Percentiles rank a stretch among this genome's conserved stretches.
Evolutionary conservation across 1,140 invertebrate species (phyloP).

Genomic region (Apis florea): DNA sequence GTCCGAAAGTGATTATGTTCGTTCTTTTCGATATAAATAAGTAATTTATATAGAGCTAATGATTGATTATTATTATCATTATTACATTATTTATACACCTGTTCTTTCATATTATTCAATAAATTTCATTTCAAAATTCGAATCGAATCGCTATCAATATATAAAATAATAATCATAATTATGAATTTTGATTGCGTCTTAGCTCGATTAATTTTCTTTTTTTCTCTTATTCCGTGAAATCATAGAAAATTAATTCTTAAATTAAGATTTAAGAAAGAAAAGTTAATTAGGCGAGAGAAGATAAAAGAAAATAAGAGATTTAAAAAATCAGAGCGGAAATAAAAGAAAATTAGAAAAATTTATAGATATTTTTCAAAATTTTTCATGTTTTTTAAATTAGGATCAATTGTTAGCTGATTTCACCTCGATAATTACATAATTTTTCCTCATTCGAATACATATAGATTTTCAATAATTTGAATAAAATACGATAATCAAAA

Average conservation of each 20-base stretch:
- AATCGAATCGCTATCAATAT: not conserved
- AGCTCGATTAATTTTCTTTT: too few relatives aligned
- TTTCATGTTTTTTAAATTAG: too few relatives aligned
- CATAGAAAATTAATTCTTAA: too few relatives aligned
- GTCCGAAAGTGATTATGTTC: slow-evolving; percentile 3
- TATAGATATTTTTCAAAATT: too few relatives aligned
- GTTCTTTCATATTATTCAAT: not conserved
- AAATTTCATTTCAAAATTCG: not conserved
- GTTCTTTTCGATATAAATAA: not conserved
- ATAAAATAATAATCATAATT: not conserved
- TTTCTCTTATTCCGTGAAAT: too few relatives aligned
- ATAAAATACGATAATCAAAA: too few relatives aligned
- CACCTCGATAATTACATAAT: too few relatives aligned
- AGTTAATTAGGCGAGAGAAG: not conserved
- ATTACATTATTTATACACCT: not conserved
- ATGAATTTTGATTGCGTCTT: not conserved
- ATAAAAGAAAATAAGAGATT: not conserved
- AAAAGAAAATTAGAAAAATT: not conserved
- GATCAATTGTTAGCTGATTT: too few relatives aligned
- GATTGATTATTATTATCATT: not conserved
- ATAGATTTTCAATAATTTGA: too few relatives aligned
- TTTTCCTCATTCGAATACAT: too few relatives aligned
- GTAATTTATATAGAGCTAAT: slow-evolving; percentile 1
- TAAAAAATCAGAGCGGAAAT: not conserved
- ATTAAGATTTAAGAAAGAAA: too few relatives aligned